Evolutionary conservation across 35 echinoderm and acorn worm genomes (phyloP).

Genomic region (Chiridota heheva): DNA sequence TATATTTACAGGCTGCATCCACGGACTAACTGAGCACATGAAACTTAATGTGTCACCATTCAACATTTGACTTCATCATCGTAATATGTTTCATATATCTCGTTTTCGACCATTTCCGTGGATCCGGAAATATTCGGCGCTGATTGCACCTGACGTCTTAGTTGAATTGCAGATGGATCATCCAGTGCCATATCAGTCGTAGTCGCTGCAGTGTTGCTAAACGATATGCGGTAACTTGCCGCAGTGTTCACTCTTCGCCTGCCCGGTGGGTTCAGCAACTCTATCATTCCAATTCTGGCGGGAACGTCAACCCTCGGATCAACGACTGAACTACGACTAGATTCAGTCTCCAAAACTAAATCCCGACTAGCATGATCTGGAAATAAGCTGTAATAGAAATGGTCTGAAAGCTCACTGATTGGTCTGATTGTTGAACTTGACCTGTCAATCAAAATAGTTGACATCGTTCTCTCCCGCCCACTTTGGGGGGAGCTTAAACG

Average conservation of each 20-base stretch:
- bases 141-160: not conserved
- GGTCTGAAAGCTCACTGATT: slow-evolving; percentile 75
- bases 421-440: slow-evolving; percentile 67
- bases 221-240: slow-evolving; percentile 29
- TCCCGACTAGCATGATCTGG: slow-evolving; percentile 29
- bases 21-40: too few relatives aligned
- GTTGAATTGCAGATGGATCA: not conserved
- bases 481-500: slow-evolving; percentile 24
- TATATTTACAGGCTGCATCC: too few relatives aligned
- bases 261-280: slow-evolving; percentile 17
- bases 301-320: slow-evolving; percentile 36
- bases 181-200: slow-evolving; percentile 7
- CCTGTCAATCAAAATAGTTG: slow-evolving; percentile 66
- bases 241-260: slow-evolving; percentile 17
- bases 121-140: slow-evolving; percentile 1
- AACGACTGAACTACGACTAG: slow-evolving; percentile 20
- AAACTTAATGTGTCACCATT: too few relatives aligned
- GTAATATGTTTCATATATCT: slow-evolving; percentile 76
- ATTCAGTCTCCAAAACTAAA: slow-evolving; percentile 1
- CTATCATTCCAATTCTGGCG: slow-evolving; percentile 16
- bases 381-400: slow-evolving; percentile 91
- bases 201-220: slow-evolving; percentile 14
- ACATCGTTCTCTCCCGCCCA: slow-evolving; percentile 53
- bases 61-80: slow-evolving; percentile 69
- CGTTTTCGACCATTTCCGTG: slow-evolving; percentile 87